phyloP scores from a whole-genome alignment of 2,113 vertebrate species.

The Halichoeres trimaculatus region DNA sequence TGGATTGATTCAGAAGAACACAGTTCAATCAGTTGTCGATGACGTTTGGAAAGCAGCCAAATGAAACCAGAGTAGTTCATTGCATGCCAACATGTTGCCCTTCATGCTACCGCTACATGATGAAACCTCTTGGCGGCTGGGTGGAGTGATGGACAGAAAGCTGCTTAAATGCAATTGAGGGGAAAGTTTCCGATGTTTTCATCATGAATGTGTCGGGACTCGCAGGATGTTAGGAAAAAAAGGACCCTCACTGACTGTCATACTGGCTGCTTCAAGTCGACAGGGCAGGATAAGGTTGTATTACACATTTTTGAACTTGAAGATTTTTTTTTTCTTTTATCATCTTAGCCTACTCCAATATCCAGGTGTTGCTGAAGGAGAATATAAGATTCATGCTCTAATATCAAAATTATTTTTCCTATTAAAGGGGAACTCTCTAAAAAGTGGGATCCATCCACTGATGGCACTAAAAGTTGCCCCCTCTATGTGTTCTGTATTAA shows the following conservation, averaged over 20 bases:
- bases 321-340: constrained; percentile 31
- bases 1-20: constrained; percentile 45
- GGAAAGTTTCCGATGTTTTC: constrained; percentile 57
- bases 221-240: constrained; percentile 61
- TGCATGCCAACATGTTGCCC: constrained; percentile 54
- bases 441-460: too few relatives aligned
- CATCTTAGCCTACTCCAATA: not conserved
- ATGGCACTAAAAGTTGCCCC: too few relatives aligned
- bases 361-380: constrained; percentile 31
- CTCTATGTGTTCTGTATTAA: too few relatives aligned
- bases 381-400: constrained; percentile 16
- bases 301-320: constrained; percentile 54
- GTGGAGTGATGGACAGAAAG: constrained; percentile 67
- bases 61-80: constrained; percentile 62
- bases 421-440: too few relatives aligned
- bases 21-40: constrained; percentile 39
- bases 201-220: constrained; percentile 65
- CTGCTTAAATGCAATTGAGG: constrained; percentile 65
- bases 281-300: constrained; percentile 24
- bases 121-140: constrained; percentile 48
- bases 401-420: too few relatives aligned
- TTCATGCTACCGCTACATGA: constrained; percentile 37
- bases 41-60: constrained; percentile 46
- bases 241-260: constrained; percentile 58
- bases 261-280: constrained; percentile 41